A percentile compares a stretch with the other conserved stretches of the same genome.
Evolutionary conservation across 1,140 invertebrate genomes (phyloP).

Genomic region (Berghia stephanieae): DNA sequence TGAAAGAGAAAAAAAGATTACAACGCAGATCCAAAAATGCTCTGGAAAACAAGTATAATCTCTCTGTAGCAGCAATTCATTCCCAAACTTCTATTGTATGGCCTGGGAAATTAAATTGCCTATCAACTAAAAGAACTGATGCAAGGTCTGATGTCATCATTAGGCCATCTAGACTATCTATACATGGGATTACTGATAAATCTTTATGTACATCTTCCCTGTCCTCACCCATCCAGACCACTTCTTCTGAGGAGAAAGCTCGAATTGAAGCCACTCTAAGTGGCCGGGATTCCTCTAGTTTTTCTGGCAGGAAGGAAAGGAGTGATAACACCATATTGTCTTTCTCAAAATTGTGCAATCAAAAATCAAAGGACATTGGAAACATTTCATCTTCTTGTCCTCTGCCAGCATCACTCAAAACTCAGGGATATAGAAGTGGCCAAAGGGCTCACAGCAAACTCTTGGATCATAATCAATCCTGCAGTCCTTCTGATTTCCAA

Average conservation of each 20-base stretch:
- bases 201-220: no score
- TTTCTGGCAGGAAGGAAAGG: no score
- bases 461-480: no score
- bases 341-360: neutral
- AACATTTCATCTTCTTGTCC: neutral
- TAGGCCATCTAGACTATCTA: neutral
- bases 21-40: neutral
- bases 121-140: no score
- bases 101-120: neutral
- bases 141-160: neutral
- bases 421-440: neutral
- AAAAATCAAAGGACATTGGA: neutral
- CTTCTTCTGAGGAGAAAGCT: neutral
- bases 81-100: constrained; percentile 17
- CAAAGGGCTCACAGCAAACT: neutral
- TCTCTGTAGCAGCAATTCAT: constrained; percentile 9
- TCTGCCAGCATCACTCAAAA: no score
- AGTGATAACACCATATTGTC: no score
- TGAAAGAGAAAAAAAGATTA: neutral
- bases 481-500: no score
- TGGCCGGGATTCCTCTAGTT: neutral
- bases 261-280: neutral
- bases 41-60: no score
- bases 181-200: neutral
- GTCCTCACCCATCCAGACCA: neutral